These are phyloP conservation scores for Thymelicus sylvestris DNA, from an alignment of 2,888 invertebrate genomes.

Conservation along the genomic window DNA sequence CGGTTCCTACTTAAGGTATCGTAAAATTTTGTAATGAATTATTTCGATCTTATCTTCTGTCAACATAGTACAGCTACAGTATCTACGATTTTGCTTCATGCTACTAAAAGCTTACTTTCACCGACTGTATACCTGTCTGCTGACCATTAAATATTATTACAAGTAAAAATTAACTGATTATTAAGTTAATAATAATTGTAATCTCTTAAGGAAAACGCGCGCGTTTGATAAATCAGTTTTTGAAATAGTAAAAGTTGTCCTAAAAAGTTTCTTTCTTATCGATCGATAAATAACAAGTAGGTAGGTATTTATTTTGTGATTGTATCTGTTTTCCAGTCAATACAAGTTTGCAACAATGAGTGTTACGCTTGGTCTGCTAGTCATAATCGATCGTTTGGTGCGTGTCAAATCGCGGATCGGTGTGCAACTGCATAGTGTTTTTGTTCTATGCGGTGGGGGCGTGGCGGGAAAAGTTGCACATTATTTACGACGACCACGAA, in stretches of 20 bases:
- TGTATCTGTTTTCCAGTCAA: conserved; percentile 28
- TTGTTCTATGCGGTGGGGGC: conserved; percentile 69
- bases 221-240: conserved; percentile 24
- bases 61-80: background rate
- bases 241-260: conserved; percentile 31
- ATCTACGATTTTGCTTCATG: background rate
- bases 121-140: background rate
- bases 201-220: conserved; percentile 10
- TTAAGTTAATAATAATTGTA: conserved; percentile 7
- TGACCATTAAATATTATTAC: background rate
- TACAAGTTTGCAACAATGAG: conserved; percentile 31
- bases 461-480: conserved; percentile 83
- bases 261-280: conserved; percentile 30
- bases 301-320: conserved; percentile 31
- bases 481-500: conserved; percentile 84
- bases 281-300: conserved; percentile 14
- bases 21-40: no score
- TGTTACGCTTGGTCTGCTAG: conserved; percentile 35
- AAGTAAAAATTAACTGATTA: conserved; percentile 1
- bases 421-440: conserved; percentile 58
- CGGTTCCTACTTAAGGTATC: background rate
- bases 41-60: background rate
- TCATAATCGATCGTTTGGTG: conserved; percentile 35
- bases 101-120: conserved; percentile 11
- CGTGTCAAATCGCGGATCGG: conserved; percentile 41